Base-by-base conservation (phyloP, 2,113 vertebrate genomes). In the Ptilorrhoa leucosticta region DNA sequence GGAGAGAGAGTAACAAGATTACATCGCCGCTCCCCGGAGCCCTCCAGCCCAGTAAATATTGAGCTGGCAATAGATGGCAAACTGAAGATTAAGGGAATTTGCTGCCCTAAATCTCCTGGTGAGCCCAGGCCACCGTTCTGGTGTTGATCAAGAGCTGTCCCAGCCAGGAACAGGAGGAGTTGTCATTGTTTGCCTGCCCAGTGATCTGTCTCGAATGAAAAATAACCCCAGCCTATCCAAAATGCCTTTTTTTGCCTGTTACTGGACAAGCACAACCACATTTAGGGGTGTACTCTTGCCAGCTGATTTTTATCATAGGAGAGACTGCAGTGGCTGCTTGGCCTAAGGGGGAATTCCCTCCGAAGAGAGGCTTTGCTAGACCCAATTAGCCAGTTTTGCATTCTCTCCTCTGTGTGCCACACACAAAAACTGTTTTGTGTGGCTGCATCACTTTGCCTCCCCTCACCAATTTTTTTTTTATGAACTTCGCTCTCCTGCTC, bases 41-140 rank as follows among this genome's bases (percentile, higher is more conserved):
- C 63, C 87, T 86, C 50, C 60, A 94, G 33, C 65, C 48, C 26
- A 51, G 68, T 40, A 87, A 97, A 97, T 93, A 89, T 89, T 95
- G 85, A 68, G 73, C 73, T 94, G 80, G 65, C 51, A 63, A n/a
- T 33, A 50, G 75, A 84, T 76, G 63, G 71, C 73, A 80, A 82
- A 87, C 15, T 44, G 57, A 37, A 80, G 87, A 90, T 73, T 20
- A 72, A 81, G 75, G 54, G 57, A 64, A 86, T 93, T 60, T 87
- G 31, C 89, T 93, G 50, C 26, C 66, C 82, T 26, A 13, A 68
- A 87, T 70, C 42, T 79, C 76, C 44, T 47, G 56, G 21, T 30
- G 75, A 26, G 33, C 51, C 54, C 77, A 90, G 50, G 44, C 31
- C 77, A 56, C 17, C 1, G 7, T 47, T 51, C 17, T 89, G 71